Base-by-base conservation (phyloP, 1,140 invertebrate genomes). In the Pararge aegeria region DNA sequence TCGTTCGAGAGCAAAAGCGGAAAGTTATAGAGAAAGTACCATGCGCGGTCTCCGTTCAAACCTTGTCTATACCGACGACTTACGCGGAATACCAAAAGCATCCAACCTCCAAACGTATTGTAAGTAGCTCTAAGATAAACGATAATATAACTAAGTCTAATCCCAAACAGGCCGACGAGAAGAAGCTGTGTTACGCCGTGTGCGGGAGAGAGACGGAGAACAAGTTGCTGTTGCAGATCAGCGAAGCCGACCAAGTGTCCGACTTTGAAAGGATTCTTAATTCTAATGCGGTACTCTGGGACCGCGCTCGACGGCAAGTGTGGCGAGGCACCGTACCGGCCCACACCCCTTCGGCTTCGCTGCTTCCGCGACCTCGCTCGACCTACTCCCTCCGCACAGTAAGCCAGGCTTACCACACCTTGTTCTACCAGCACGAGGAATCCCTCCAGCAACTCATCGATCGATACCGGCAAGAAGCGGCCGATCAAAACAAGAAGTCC, bases 201-300 rank as follows among this genome's bases (percentile, higher is more conserved):
- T 64, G 78, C 65, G 78, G 74, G 55, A 83, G 78, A 73, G 87
- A 84, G 83, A 88, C 88, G 63, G 81, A 89, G 74, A 91, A 90
- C 78, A 86, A 78, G 69, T 73, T 90, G 71, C 75, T 91, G 68
- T 61, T 87, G 72, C 83, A 89, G 82, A 91, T 91, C 79, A 85
- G 85, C 62, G 90, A 90, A 90, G 90, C 90, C 89, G 75, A 87
- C 38, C 80, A 88, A 90, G 87, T 90, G 81, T 74, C 83, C 15
- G 90, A 91, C 87, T 91, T 91, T 90, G 84, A 91, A 88, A 89
- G 90, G 88, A 91, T 91, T 90, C 90, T 91, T 80, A 83, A 83
- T 79, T 83, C 83, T 86, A 89, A 90, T 89, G 85, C 90, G 82
- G 85, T 89, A 88, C 84, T 86, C 77, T 78, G 75, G 68, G 78